Conservation (phyloP, 2,113 vertebrate species). For the Cyphomyrus discorhynchus region DNA sequence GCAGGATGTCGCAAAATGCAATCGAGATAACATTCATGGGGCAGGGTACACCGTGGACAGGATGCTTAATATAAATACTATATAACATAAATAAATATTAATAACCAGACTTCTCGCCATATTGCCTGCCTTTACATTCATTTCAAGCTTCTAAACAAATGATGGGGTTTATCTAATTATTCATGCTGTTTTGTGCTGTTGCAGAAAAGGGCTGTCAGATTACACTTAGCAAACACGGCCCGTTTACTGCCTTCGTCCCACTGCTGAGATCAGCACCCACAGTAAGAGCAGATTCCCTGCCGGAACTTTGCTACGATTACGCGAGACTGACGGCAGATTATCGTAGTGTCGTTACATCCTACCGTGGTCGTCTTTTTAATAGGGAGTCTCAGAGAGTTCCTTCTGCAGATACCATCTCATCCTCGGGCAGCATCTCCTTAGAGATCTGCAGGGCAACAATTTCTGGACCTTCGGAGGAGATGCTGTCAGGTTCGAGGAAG, state of each 20-base stretch:
- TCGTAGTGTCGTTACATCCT: not conserved
- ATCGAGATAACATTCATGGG: not conserved
- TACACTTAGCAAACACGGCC: constrained; percentile 68
- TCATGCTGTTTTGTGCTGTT: constrained; percentile 27
- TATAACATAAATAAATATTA: not conserved
- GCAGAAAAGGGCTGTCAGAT: constrained; percentile 54
- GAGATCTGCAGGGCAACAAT: constrained; percentile 49
- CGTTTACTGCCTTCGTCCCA: constrained; percentile 79
- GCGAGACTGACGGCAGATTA: not conserved
- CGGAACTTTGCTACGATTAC: not conserved
- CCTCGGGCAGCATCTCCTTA: constrained; percentile 69
- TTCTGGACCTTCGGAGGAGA: constrained; percentile 74
- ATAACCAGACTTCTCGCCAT: not conserved
- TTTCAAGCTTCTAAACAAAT: not conserved
- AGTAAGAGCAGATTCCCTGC: not conserved
- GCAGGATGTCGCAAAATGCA: not conserved
- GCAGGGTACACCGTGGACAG: not conserved
- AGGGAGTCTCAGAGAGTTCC: constrained; percentile 1
- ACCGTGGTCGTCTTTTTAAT: not conserved
- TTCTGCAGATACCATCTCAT: constrained; percentile 77
- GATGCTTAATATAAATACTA: not conserved
- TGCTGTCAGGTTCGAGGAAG: constrained; percentile 51
- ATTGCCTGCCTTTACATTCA: not conserved
- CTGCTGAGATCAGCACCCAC: constrained; percentile 28
- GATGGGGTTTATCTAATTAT: not conserved